Evolutionary conservation across 2,113 vertebrate genomes (phyloP).

Genomic region (Seriola dumerili): DNA sequence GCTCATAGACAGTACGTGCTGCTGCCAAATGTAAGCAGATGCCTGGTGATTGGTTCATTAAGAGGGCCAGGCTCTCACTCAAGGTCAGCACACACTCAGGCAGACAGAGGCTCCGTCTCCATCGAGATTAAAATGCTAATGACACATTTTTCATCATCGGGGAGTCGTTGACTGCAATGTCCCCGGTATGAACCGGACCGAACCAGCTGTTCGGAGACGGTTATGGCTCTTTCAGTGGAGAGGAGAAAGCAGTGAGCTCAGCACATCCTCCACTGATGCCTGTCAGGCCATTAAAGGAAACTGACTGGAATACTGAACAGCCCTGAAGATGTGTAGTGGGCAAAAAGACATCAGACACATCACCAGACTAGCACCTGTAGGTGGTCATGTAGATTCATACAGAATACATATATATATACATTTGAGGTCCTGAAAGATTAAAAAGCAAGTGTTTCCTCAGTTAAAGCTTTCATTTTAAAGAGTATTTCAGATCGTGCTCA

Average conservation of each 20-base stretch:
- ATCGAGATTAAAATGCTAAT: slow-evolving; percentile 53
- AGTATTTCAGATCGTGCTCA: no score
- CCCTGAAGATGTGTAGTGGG: not conserved
- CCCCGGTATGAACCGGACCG: slow-evolving; percentile 45
- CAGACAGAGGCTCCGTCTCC: slow-evolving; percentile 25
- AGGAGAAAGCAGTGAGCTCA: slow-evolving; percentile 51
- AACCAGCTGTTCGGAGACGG: slow-evolving; percentile 47
- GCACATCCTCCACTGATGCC: slow-evolving; percentile 29
- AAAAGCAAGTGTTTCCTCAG: not conserved
- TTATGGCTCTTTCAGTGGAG: slow-evolving; percentile 40
- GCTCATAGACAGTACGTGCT: not conserved
- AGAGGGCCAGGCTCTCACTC: slow-evolving; percentile 38
- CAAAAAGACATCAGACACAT: not conserved
- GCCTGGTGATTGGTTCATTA: slow-evolving; percentile 65
- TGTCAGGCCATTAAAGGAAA: slow-evolving; percentile 22
- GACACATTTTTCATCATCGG: slow-evolving; percentile 54
- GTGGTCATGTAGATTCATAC: not conserved
- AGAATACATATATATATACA: not conserved
- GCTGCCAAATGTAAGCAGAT: slow-evolving; percentile 19
- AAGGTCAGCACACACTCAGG: slow-evolving; percentile 60
- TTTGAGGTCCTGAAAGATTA: not conserved
- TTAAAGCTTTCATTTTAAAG: not conserved
- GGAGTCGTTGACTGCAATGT: slow-evolving; percentile 47
- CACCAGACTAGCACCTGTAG: not conserved
- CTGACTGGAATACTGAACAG: slow-evolving; percentile 51